Percentiles rank a stretch among this genome's conserved stretches.
Conservation (phyloP, 2,113 vertebrate genomes). For the Melanostigma gelatinosum region DNA sequence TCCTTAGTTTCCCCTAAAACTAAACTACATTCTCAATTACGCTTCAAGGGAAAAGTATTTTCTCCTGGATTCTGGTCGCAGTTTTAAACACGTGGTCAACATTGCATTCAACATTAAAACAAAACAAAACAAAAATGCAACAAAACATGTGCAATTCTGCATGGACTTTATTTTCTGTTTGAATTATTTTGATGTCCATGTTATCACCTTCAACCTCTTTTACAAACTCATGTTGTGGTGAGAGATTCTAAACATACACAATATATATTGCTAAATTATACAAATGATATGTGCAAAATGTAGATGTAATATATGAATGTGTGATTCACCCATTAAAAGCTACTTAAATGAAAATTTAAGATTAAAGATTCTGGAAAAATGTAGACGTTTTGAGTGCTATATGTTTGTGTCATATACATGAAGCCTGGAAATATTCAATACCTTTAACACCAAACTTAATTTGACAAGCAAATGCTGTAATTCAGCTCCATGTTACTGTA, state of each 20-base stretch:
- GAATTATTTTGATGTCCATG: neutral
- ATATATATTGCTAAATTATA: neutral
- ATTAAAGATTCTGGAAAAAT: neutral
- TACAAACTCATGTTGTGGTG: neutral
- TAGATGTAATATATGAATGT: neutral
- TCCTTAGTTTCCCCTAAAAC: neutral
- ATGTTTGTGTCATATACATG: conserved; percentile 26
- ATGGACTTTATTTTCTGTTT: neutral
- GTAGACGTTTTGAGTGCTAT: neutral
- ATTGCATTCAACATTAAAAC: neutral
- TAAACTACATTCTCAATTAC: neutral
- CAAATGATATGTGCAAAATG: neutral
- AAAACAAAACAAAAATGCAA: neutral
- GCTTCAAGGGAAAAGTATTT: neutral
- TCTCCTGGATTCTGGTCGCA: neutral
- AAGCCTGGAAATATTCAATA: conserved; percentile 1
- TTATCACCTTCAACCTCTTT: neutral
- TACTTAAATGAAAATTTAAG: neutral
- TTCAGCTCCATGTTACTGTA: conserved; percentile 15
- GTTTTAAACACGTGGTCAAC: neutral
- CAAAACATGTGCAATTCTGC: neutral
- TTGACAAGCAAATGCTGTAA: conserved; percentile 23
- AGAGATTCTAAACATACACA: neutral
- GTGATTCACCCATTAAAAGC: neutral
- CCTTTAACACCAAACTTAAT: conserved; percentile 7